These are phyloP conservation scores for Zaprionus davidi DNA, from an alignment of 1,140 invertebrate species.

Conservation along the genomic window DNA sequence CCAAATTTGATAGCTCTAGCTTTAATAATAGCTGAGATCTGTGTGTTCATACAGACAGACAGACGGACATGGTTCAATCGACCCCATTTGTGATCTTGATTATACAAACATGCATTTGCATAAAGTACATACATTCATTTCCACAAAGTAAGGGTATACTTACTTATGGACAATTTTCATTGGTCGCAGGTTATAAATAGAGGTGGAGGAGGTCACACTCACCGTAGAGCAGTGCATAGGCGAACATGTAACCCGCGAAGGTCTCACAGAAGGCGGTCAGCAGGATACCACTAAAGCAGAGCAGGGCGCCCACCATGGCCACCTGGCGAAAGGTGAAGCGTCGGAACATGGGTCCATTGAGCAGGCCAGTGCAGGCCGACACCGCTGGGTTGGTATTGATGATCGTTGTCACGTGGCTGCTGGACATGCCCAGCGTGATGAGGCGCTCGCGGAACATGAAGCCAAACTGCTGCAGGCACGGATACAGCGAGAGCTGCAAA, in stretches of 20 bases:
- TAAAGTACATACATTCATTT: too few species aligned
- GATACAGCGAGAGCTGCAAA: conserved; percentile 86
- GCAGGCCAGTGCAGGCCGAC: conserved; percentile 87
- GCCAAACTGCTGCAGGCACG: conserved; percentile 88
- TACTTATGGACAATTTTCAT: too few species aligned
- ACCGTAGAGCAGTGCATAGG: conserved; percentile 87
- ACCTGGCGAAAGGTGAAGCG: conserved; percentile 88
- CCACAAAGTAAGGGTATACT: too few species aligned
- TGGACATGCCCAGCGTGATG: conserved; percentile 85
- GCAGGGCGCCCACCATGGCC: conserved; percentile 85
- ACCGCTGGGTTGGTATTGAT: conserved; percentile 88
- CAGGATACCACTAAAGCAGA: conserved; percentile 86
- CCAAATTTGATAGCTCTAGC: too few species aligned
- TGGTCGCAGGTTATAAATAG: too few species aligned
- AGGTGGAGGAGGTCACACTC: conserved; percentile 39
- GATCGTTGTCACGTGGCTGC: conserved; percentile 87
- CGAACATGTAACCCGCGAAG: conserved; percentile 86
- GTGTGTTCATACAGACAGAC: too few species aligned
- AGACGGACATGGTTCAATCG: too few species aligned
- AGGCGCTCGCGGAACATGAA: conserved; percentile 88
- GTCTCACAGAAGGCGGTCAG: conserved; percentile 86
- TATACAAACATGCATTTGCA: too few species aligned
- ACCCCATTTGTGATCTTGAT: too few species aligned
- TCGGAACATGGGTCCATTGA: conserved; percentile 88
- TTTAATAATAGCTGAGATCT: too few species aligned